phyloP scores from a whole-genome alignment of 1,140 invertebrate species.

The Macrobrachium rosenbergii region DNA sequence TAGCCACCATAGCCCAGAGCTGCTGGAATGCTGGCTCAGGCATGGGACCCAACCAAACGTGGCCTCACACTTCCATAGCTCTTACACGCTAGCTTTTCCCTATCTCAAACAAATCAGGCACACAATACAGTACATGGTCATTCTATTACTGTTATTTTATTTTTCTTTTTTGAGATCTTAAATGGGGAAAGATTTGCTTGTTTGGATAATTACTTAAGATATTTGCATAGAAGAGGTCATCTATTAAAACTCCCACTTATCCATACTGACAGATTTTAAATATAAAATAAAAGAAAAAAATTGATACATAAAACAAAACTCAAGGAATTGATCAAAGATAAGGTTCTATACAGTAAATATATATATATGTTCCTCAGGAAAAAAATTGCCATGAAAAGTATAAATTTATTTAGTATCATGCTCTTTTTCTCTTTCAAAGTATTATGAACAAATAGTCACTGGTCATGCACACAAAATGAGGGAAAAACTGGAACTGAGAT shows the following conservation, averaged over 20 bases:
- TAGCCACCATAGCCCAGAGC: slow-evolving; percentile 61
- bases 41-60: slow-evolving; percentile 59
- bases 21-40: slow-evolving; percentile 61
- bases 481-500: too few species aligned
- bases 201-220: slow-evolving; percentile 7
- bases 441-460: slow-evolving; percentile 4
- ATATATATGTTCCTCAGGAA: too few species aligned
- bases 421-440: not conserved
- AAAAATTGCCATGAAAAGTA: too few species aligned
- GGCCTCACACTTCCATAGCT: slow-evolving; percentile 59
- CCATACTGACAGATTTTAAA: too few species aligned
- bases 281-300: too few species aligned
- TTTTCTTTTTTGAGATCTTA: not conserved
- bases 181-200: not conserved
- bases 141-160: not conserved
- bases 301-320: too few species aligned
- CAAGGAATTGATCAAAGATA: too few species aligned
- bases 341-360: too few species aligned
- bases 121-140: slow-evolving; percentile 23
- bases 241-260: too few species aligned
- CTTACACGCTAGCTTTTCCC: slow-evolving; percentile 23
- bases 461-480: slow-evolving; percentile 24
- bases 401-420: not conserved
- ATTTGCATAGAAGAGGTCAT: slow-evolving; percentile 11
- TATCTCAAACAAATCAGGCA: slow-evolving; percentile 5